These are phyloP conservation scores for Notothenia coriiceps DNA, from an alignment of 2,113 vertebrate species.

Conservation along the genomic window DNA sequence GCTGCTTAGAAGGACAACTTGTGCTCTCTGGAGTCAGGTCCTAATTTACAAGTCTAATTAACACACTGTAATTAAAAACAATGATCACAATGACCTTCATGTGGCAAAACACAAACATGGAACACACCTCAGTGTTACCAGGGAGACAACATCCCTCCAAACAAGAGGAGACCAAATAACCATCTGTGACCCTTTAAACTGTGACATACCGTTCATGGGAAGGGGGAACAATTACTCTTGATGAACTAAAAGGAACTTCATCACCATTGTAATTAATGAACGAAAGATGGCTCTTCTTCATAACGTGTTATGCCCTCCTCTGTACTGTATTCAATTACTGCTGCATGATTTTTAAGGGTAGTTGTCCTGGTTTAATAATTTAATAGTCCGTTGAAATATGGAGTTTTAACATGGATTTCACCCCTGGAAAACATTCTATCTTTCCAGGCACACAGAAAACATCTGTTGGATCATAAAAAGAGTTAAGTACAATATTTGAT, in stretches of 20 bases:
- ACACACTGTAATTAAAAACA: not conserved
- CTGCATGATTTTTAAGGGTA: not conserved
- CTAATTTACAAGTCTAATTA: not conserved
- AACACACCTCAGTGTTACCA: not conserved
- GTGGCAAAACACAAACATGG: not conserved
- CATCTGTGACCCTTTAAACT: not conserved
- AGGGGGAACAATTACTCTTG: not conserved
- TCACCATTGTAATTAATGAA: not conserved
- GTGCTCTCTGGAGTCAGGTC: not conserved
- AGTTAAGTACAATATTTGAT: not conserved
- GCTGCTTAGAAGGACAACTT: not conserved
- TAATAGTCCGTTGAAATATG: not conserved
- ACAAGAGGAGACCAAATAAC: not conserved
- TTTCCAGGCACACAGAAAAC: not conserved
- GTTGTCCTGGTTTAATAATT: not conserved
- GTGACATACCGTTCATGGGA: too few species aligned
- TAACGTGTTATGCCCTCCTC: not conserved
- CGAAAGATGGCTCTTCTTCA: not conserved
- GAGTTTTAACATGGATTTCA: not conserved
- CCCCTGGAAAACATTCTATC: slow-evolving; percentile 7
- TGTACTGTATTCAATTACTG: not conserved
- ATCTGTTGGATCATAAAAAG: not conserved
- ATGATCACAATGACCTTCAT: not conserved
- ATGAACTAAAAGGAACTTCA: not conserved
- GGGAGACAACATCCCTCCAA: not conserved